Evolutionary conservation across 2,888 invertebrate species (phyloP).

Genomic region (Leucozona laternaria): DNA sequence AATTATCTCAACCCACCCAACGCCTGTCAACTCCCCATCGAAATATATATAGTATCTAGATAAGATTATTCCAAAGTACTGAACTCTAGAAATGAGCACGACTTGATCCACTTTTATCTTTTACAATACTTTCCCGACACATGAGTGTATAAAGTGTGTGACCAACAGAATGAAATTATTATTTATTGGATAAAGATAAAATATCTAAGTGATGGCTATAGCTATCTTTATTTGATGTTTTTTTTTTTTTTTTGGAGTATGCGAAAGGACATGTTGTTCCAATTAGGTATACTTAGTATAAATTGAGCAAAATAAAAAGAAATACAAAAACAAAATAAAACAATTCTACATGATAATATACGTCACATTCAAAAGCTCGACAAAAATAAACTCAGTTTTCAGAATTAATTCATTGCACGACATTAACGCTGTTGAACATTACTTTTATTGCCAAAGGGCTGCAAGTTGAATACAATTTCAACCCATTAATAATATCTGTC

Average conservation of each 20-base stretch:
- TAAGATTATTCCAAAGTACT: conserved; percentile 27
- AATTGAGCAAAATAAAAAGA: neutral
- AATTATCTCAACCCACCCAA: too few relatives aligned
- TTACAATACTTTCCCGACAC: conserved; percentile 41
- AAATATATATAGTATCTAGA: too few relatives aligned
- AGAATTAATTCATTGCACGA: conserved; percentile 29
- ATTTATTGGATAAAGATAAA: conserved; percentile 54
- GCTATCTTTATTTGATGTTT: neutral
- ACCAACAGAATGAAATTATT: conserved; percentile 37
- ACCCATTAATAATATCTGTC: conserved; percentile 11
- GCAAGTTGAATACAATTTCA: conserved; percentile 26
- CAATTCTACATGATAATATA: too few relatives aligned
- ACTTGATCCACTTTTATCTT: conserved; percentile 43
- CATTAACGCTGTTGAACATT: conserved; percentile 5
- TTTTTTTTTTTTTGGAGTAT: conserved; percentile 4
- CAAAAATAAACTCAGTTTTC: conserved; percentile 6
- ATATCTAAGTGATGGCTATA: neutral
- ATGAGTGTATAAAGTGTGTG: too few relatives aligned
- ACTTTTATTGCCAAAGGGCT: conserved; percentile 10
- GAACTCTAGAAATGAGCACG: conserved; percentile 16
- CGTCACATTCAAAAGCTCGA: neutral
- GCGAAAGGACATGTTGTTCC: conserved; percentile 24
- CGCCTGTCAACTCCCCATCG: too few relatives aligned
- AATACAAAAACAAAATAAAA: neutral
- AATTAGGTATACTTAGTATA: conserved; percentile 18